Evolutionary conservation across 2,888 invertebrate genomes (phyloP), one percentile per base, ranked within the genome.

Genomic region (Heterodera filipjevi): DNA sequence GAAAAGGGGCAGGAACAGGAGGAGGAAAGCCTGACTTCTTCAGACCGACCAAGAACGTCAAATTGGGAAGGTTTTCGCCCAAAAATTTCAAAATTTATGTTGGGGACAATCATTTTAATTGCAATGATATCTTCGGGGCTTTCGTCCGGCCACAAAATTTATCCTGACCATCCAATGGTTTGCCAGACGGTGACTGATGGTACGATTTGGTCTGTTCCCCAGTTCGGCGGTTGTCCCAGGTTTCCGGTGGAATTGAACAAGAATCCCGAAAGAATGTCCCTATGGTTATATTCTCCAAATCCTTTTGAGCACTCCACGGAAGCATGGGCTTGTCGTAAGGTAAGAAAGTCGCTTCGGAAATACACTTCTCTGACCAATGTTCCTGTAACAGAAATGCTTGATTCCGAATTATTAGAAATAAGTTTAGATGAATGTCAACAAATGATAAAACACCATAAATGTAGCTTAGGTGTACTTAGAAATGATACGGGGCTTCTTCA

Each of bases 51-150:
- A 59, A 59, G 27, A 59, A 59, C 59, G n/a, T 59, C 59, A 59
- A 59, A 59, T 6, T 59, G 59, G 59, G 59, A 59, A n/a, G 27
- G 10, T 27, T 59, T 59, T 27, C 6, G 59, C 27, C 59, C 59
- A n/a, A 59, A 59, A 59, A n/a, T 59, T 27, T 59, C 59, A 59
- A 59, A 59, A 30, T 59, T 59, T 27, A 59, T 59, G 59, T 30
- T 59, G 27, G 59, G 59, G 6, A 22, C 27, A 59, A 59, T 59
- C 27, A 2, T 59, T 10, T 27, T 59, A 2, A 5, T 59, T 0
- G 59, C 59, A 1, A 27, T 59, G 59, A 10, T 59, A 1, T 27
- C 8, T 8, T 27, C 59, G 5, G 59, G 59, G 0, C 12, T 59
- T n/a, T n/a, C 59, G 12, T 12, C 12, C 6, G 27, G 8, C 27